Conservation (phyloP, 2,797 vertebrate species). For the Pitangus sulphuratus region DNA sequence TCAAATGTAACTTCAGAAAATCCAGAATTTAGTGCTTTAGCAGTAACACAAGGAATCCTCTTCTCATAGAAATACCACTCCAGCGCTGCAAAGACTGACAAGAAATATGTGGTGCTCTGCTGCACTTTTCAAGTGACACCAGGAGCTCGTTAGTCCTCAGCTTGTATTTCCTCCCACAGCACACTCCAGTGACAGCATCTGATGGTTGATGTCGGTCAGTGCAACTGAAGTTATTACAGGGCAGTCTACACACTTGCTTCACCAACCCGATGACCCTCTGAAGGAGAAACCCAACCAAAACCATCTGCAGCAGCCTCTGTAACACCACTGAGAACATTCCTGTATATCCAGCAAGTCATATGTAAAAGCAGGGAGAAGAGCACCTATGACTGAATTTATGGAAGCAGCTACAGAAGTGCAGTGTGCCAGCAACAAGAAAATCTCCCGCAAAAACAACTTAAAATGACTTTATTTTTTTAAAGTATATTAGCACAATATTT, state of each 20-base stretch:
- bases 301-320: background rate
- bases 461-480: conserved; percentile 60
- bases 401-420: background rate
- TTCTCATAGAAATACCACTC: background rate
- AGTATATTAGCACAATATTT: conserved; percentile 75
- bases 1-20: background rate
- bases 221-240: accelerated
- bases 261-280: background rate
- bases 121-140: background rate
- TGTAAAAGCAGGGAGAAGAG: background rate
- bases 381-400: background rate
- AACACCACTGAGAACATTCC: background rate
- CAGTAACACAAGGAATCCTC: background rate
- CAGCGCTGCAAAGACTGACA: accelerated
- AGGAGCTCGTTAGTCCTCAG: background rate
- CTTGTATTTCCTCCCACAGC: background rate
- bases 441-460: conserved; percentile 46
- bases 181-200: accelerated
- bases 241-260: background rate
- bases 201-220: background rate
- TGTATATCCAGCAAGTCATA: background rate
- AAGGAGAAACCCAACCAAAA: background rate
- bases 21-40: background rate
- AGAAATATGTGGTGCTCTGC: background rate
- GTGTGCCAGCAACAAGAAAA: background rate